Conservation (phyloP, 2,113 vertebrate genomes). For the Panthera tigris region DNA sequence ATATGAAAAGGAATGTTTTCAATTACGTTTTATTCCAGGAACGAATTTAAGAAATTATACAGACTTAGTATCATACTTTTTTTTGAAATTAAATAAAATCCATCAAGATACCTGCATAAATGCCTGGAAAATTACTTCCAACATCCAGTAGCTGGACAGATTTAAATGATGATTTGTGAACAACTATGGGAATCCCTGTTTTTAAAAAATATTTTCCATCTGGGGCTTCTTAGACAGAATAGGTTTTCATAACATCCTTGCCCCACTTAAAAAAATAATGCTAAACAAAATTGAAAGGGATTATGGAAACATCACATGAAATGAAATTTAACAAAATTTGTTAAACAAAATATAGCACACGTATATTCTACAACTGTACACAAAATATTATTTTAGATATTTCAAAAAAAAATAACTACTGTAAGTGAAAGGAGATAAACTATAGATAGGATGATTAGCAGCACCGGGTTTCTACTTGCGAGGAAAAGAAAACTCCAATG, state of each 20-base stretch:
- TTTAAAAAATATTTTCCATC: slow-evolving; percentile 32
- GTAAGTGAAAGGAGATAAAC: neutral
- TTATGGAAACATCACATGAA: slow-evolving; percentile 3
- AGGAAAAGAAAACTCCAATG: slow-evolving; percentile 27
- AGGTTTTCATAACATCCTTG: slow-evolving; percentile 35
- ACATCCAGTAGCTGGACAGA: neutral
- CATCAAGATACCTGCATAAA: neutral
- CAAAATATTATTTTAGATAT: slow-evolving; percentile 38
- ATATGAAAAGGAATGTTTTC: slow-evolving; percentile 27
- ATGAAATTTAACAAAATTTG: neutral
- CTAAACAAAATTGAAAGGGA: slow-evolving; percentile 22
- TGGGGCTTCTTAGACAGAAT: neutral
- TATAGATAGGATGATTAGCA: neutral
- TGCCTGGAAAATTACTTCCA: slow-evolving; percentile 30
- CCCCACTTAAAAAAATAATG: neutral
- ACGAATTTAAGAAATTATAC: slow-evolving; percentile 27
- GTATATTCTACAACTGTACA: neutral
- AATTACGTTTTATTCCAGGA: neutral
- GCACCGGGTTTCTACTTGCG: neutral
- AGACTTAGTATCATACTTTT: neutral
- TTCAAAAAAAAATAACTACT: neutral
- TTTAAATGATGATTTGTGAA: neutral
- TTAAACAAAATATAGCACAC: slow-evolving; percentile 31
- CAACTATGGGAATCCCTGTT: neutral
- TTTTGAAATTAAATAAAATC: slow-evolving; percentile 58